Evolutionary conservation across 1,140 invertebrate species (phyloP).

Genomic region (Heliconius eleuchia): DNA sequence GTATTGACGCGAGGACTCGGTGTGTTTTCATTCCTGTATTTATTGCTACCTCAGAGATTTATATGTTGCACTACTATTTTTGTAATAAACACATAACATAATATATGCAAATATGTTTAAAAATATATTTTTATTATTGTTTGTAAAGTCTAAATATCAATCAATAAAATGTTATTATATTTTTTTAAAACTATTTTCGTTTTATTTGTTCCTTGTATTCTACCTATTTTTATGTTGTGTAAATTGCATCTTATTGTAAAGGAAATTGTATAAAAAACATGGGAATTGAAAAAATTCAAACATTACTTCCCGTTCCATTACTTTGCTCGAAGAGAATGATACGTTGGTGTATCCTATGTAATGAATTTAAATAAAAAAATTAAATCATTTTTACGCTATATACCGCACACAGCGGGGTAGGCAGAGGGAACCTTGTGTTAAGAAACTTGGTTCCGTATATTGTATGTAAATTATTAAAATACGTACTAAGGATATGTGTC

Average conservation of each 20-base stretch:
- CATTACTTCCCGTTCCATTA: too few relatives aligned
- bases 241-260: too few relatives aligned
- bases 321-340: too few relatives aligned
- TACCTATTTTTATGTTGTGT: too few relatives aligned
- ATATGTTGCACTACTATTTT: background rate
- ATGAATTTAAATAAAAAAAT: too few relatives aligned
- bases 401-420: too few relatives aligned
- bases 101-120: background rate
- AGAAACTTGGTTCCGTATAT: too few relatives aligned
- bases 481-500: background rate
- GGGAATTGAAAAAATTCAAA: too few relatives aligned
- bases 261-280: too few relatives aligned
- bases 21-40: slow-evolving; percentile 4
- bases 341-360: too few relatives aligned
- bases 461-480: background rate
- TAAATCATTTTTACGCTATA: too few relatives aligned
- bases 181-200: background rate
- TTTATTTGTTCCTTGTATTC: background rate
- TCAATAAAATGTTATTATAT: background rate
- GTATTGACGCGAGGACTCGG: background rate
- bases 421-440: too few relatives aligned
- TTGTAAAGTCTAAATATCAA: background rate
- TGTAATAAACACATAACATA: background rate
- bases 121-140: background rate
- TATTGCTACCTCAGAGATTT: background rate